Evolutionary conservation across 2,797 vertebrate genomes (phyloP).

Genomic region (Pangasius macronema): DNA sequence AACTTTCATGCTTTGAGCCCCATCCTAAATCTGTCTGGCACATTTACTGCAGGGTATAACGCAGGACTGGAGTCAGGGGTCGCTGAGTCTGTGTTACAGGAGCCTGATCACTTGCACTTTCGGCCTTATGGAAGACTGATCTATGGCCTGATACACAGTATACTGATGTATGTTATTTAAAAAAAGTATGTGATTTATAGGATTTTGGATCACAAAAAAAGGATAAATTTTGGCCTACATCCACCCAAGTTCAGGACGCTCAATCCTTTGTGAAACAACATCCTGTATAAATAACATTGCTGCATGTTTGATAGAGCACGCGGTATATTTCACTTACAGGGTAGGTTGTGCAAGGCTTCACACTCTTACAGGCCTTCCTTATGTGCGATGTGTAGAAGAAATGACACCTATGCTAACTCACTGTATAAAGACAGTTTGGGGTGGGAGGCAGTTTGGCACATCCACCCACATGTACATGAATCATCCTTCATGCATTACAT

Average conservation of each 20-base stretch:
- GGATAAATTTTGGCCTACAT: background rate
- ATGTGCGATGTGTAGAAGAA: slow-evolving; percentile 15
- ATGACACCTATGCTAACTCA: background rate
- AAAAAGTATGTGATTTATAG: background rate
- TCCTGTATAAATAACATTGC: background rate
- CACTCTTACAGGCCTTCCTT: slow-evolving; percentile 19
- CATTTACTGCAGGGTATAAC: slow-evolving; percentile 65
- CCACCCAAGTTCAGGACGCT: background rate
- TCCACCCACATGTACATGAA: slow-evolving; percentile 33
- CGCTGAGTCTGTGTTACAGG: slow-evolving; percentile 17
- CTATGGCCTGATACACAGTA: slow-evolving; percentile 4
- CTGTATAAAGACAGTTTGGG: slow-evolving; percentile 17
- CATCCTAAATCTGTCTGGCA: slow-evolving; percentile 66
- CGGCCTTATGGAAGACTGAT: background rate
- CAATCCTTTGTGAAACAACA: background rate
- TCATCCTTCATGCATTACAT: slow-evolving; percentile 12
- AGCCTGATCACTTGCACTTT: slow-evolving; percentile 24
- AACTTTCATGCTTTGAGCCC: slow-evolving; percentile 61
- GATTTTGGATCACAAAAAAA: background rate
- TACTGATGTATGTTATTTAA: background rate
- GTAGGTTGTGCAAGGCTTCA: background rate
- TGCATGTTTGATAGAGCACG: background rate
- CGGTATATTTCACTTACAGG: background rate
- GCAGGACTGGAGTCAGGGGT: slow-evolving; percentile 50
- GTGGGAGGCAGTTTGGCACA: slow-evolving; percentile 19